These are phyloP conservation scores for Erpornis zantholeuca DNA, from an alignment of 2,113 vertebrate species.

Conservation along the genomic window DNA sequence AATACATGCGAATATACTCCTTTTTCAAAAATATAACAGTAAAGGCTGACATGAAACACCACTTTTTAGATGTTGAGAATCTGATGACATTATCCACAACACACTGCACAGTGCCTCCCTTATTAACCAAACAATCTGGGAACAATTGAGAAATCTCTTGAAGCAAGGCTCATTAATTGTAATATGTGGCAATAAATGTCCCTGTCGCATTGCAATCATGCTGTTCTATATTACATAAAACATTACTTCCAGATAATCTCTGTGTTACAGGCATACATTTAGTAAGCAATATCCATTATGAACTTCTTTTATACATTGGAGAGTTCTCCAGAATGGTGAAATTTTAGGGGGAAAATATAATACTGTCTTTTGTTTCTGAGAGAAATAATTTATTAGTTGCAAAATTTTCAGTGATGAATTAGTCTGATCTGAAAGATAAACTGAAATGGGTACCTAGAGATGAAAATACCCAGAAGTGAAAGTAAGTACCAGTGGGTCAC, in stretches of 20 bases:
- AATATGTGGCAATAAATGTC: neutral
- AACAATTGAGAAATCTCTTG: neutral
- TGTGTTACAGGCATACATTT: neutral
- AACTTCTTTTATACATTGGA: neutral
- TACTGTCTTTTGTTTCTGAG: neutral
- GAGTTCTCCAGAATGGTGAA: neutral
- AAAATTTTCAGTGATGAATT: neutral
- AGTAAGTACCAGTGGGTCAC: neutral
- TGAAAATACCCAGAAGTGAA: neutral
- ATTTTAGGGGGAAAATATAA: neutral
- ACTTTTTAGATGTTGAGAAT: neutral
- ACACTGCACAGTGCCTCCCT: neutral
- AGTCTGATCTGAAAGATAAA: neutral
- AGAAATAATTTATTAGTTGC: neutral
- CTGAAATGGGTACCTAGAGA: neutral
- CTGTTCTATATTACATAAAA: neutral
- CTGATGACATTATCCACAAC: neutral
- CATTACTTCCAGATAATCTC: neutral
- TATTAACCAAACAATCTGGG: neutral
- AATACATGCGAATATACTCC: neutral
- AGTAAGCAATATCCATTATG: neutral
- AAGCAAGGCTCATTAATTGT: conserved; percentile 28
- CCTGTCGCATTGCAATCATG: neutral
- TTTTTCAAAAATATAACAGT: neutral
- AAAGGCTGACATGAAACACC: neutral